Percentiles rank a stretch among this genome's conserved stretches.
phyloP scores from a whole-genome alignment of 2,113 vertebrate species.

The Macrotus californicus region DNA sequence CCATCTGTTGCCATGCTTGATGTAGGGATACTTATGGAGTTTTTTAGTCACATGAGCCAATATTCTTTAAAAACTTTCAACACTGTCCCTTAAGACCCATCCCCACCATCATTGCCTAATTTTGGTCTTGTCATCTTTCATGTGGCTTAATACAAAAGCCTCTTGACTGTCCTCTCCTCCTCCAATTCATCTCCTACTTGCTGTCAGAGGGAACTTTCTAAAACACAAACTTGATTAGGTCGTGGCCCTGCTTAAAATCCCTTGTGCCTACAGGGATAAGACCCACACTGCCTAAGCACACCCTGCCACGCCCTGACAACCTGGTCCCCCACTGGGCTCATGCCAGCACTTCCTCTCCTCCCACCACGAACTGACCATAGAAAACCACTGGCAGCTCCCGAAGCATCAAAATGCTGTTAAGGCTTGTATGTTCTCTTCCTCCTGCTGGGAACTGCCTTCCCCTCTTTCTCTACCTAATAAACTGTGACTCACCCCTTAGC shows the following conservation, averaged over 20 bases:
- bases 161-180: neutral
- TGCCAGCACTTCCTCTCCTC: neutral
- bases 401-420: neutral
- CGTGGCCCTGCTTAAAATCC: neutral
- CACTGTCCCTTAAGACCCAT: neutral
- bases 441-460: neutral
- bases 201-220: neutral
- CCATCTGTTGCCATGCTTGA: neutral
- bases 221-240: neutral
- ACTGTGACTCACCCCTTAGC: neutral
- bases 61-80: neutral
- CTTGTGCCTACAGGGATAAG: neutral
- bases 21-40: neutral
- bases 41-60: neutral
- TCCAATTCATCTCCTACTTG: neutral
- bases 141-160: neutral
- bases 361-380: neutral
- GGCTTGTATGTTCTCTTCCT: neutral
- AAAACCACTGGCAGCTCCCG: neutral
- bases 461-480: neutral
- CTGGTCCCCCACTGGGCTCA: neutral
- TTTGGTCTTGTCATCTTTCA: neutral
- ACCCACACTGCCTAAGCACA: neutral
- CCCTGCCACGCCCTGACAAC: neutral
- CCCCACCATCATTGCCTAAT: neutral